Conservation (phyloP, 2,113 vertebrate species). For the Saimiri boliviensis region DNA sequence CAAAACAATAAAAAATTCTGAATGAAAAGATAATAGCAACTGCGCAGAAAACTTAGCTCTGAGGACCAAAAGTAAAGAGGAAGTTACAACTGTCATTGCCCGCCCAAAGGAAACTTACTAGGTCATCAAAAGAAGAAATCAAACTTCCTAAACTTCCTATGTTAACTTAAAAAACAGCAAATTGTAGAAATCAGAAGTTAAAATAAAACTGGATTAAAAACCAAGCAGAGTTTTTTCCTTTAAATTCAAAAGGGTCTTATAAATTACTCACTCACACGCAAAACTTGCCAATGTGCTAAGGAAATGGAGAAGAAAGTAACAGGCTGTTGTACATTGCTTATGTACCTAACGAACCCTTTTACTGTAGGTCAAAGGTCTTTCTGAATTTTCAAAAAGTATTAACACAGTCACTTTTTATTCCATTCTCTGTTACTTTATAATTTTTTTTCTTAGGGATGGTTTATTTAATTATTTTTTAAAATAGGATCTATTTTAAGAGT, state of each 20-base stretch:
- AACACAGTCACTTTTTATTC: conserved; percentile 61
- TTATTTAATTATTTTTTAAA: conserved; percentile 66
- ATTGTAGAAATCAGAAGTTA: conserved; percentile 5
- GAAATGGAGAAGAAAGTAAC: neutral
- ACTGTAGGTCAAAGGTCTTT: conserved; percentile 31
- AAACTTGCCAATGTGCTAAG: neutral
- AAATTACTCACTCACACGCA: conserved; percentile 15
- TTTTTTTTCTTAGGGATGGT: conserved; percentile 57
- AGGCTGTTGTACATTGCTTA: neutral
- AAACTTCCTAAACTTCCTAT: neutral
- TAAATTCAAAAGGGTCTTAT: neutral
- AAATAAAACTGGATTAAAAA: neutral
- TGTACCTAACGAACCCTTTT: neutral
- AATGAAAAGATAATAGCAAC: conserved; percentile 17
- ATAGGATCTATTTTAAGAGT: conserved; percentile 70
- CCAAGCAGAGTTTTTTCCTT: neutral
- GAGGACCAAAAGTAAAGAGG: neutral
- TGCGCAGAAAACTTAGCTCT: conserved; percentile 38
- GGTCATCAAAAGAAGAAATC: conserved; percentile 5
- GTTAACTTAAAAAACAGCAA: conserved; percentile 15
- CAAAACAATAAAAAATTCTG: neutral
- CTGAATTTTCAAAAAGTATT: conserved; percentile 63
- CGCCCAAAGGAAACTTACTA: conserved; percentile 20
- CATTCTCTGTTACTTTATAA: conserved; percentile 59
- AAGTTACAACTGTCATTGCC: neutral